phyloP scores from a whole-genome alignment of 2,113 vertebrate genomes.

The Lamprologus ornatipinnis region DNA sequence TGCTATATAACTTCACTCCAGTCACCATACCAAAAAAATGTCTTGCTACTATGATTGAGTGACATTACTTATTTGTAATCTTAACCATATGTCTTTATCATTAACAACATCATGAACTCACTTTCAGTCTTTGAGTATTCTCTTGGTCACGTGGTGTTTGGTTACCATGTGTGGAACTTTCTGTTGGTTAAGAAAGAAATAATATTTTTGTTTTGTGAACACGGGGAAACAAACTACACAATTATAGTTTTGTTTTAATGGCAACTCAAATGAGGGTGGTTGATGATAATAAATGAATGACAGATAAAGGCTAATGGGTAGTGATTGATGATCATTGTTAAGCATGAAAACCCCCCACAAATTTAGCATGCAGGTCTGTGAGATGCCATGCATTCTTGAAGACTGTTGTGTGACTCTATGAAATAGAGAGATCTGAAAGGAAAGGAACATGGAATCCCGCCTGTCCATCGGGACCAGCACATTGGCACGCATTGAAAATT shows the following conservation, averaged over 20 bases:
- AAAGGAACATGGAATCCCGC: constrained; percentile 18
- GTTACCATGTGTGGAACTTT: constrained; percentile 60
- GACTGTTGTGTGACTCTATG: constrained; percentile 68
- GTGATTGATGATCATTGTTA: constrained; percentile 22
- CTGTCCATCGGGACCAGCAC: neutral
- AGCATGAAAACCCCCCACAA: constrained; percentile 12
- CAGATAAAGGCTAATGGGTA: neutral
- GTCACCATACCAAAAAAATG: neutral
- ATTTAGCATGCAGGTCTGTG: constrained; percentile 59
- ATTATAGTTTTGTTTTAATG: neutral
- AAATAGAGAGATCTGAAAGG: constrained; percentile 59
- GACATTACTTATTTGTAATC: neutral
- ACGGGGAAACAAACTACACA: neutral
- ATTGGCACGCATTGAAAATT: neutral
- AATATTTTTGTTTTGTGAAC: constrained; percentile 61
- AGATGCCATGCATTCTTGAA: constrained; percentile 62
- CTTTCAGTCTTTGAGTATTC: constrained; percentile 55
- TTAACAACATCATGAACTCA: constrained; percentile 16
- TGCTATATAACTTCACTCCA: neutral
- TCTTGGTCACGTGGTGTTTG: constrained; percentile 60
- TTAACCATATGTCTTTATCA: neutral
- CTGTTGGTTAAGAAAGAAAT: constrained; percentile 49
- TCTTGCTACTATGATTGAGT: neutral
- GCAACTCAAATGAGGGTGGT: neutral
- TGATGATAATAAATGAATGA: constrained; percentile 4